Percentiles rank a stretch among this genome's conserved stretches.
Conservation (phyloP, 2,113 vertebrate species). For the cattle (Bos taurus) region ARS-UCD2.0 NC_037331.1:38448001-38448500, state of each 20-base stretch:
- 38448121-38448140: not conserved
- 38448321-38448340: not conserved
- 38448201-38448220: not conserved
- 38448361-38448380: not conserved
- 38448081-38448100: not conserved
- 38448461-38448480: not conserved
- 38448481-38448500: not conserved
- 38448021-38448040: not conserved
- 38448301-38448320: not conserved
- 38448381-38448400: not conserved
- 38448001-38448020: not conserved
- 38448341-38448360: not conserved
- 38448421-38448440: not conserved
- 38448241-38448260: not conserved
- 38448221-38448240: not conserved
- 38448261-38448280: not conserved
- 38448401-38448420: not conserved
- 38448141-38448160: not conserved
- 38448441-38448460: not conserved
- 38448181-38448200: not conserved
- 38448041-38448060: not conserved
- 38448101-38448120: not conserved
- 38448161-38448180: not conserved
- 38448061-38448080: not conserved
- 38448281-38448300: not conserved